Evolutionary conservation across 2,888 invertebrate species (phyloP).

Genomic region (Acanthacorydalis orientalis): DNA sequence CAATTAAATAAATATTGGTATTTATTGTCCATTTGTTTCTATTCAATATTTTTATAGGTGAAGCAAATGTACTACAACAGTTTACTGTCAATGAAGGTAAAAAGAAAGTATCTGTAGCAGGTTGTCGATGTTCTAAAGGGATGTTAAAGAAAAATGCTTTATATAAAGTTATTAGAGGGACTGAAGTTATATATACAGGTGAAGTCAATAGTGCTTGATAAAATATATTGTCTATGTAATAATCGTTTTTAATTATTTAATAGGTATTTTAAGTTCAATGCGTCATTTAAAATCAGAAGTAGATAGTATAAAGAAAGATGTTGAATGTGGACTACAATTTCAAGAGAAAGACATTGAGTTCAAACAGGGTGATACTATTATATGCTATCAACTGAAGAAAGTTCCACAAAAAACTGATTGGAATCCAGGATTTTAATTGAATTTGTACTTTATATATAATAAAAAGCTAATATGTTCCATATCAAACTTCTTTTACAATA

Average conservation of each 20-base stretch:
- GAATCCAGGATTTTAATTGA: slow-evolving; percentile 67
- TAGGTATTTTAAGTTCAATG: slow-evolving; percentile 64
- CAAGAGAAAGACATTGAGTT: slow-evolving; percentile 43
- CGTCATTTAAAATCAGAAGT: slow-evolving; percentile 82
- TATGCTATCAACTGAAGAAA: slow-evolving; percentile 55
- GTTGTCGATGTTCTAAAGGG: slow-evolving; percentile 72
- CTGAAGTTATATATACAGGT: slow-evolving; percentile 56
- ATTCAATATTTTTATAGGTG: slow-evolving; percentile 33
- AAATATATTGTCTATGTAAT: slow-evolving; percentile 2
- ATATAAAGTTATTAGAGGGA: slow-evolving; percentile 54
- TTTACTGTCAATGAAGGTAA: slow-evolving; percentile 66
- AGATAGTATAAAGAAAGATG: slow-evolving; percentile 59
- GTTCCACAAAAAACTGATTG: slow-evolving; percentile 53
- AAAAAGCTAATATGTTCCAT: not conserved
- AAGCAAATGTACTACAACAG: slow-evolving; percentile 70
- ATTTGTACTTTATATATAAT: not conserved
- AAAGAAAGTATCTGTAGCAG: slow-evolving; percentile 73
- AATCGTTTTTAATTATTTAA: slow-evolving; percentile 9
- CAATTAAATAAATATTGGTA: too few relatives aligned
- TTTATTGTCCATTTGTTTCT: not conserved
- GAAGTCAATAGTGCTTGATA: slow-evolving; percentile 14
- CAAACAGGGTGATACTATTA: slow-evolving; percentile 56
- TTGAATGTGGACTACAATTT: slow-evolving; percentile 79
- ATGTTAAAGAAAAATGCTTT: slow-evolving; percentile 47
- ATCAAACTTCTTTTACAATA: not conserved